A percentile compares a stretch with the other conserved stretches of the same genome.
phyloP scores from a whole-genome alignment of 1,140 invertebrate genomes.

The Drusus annulatus region DNA sequence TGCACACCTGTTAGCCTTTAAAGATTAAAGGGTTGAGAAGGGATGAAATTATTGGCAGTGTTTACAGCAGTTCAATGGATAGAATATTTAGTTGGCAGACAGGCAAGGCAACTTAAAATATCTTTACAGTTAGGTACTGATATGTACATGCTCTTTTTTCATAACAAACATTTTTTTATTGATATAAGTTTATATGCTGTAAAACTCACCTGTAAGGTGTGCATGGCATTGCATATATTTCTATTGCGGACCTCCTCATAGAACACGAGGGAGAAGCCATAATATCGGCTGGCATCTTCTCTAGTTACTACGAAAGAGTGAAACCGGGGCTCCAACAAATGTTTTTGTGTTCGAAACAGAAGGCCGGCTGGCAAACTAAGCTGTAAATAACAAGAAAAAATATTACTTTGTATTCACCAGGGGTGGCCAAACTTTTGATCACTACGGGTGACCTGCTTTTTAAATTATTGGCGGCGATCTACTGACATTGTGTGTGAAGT shows the following conservation, averaged over 20 bases:
- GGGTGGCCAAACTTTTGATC: too few relatives aligned
- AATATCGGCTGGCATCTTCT: constrained; percentile 94
- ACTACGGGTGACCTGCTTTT: too few relatives aligned
- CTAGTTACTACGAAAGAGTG: constrained; percentile 98
- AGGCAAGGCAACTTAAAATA: too few relatives aligned
- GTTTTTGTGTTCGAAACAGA: constrained; percentile 94
- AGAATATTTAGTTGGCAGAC: too few relatives aligned
- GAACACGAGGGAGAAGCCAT: constrained; percentile 95
- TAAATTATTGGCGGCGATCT: too few relatives aligned
- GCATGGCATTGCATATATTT: constrained; percentile 94
- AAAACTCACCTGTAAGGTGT: constrained; percentile 85
- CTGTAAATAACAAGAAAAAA: constrained; percentile 72
- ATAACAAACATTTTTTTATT: neutral
- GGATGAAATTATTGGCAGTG: too few relatives aligned
- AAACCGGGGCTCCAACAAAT: constrained; percentile 89
- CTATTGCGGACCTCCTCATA: constrained; percentile 95
- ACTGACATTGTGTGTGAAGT: too few relatives aligned
- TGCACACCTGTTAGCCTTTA: too few relatives aligned
- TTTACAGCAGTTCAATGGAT: too few relatives aligned
- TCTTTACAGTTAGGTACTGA: too few relatives aligned
- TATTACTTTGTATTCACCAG: too few relatives aligned
- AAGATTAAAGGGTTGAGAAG: too few relatives aligned
- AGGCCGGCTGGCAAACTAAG: constrained; percentile 94
- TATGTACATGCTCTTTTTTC: neutral
- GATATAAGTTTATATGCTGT: neutral